Evolutionary conservation across 2,888 invertebrate genomes (phyloP), one percentile per base, ranked within the genome.

Genomic region (Megamerina dolium): DNA sequence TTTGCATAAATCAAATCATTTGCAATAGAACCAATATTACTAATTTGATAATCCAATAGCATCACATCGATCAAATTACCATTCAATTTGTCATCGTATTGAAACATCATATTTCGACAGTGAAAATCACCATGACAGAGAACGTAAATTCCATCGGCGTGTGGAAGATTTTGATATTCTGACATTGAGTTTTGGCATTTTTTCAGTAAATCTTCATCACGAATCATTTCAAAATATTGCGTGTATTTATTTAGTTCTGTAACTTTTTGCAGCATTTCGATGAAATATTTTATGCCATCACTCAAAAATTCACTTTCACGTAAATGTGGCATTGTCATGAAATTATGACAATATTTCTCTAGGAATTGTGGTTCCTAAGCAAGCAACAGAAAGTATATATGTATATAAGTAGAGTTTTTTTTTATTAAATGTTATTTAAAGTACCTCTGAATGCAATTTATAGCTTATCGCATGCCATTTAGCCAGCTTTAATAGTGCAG

Each of bases 61-160:
- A 60, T 56, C 5, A 57, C 51, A 16, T 61, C 62, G 5, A 47
- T 34, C 2, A 50, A 41, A n/a, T 23, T 12, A 1, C 46, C 48
- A 32, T 46, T 48, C 17, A 43, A 37, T 18, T 51, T 57, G n/a
- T n/a, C n/a, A n/a, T n/a, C n/a, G n/a, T n/a, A n/a, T n/a, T n/a
- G n/a, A 9, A 57, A 61, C 61, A 63, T 60, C 54, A 61, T 53
- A 23, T 64, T 64, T 4, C 55, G 55, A 1, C 29, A 4, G 43
- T 64, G 61, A 18, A 50, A 60, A 37, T 65, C 64, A 0, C 61
- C 64, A 42, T 65, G 65, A 29, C 54, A 55, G 3, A 64, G 50
- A 3, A 59, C 60, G 37, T 61, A 61, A 13, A 46, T 47, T 0
- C 40, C 37, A 33, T 56, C 34, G 1, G 37, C 12, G 5, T 47